Evolutionary conservation across 2,113 vertebrate species (phyloP), one percentile per base, ranked within the genome.

Genomic region (Alectura lathami): DNA sequence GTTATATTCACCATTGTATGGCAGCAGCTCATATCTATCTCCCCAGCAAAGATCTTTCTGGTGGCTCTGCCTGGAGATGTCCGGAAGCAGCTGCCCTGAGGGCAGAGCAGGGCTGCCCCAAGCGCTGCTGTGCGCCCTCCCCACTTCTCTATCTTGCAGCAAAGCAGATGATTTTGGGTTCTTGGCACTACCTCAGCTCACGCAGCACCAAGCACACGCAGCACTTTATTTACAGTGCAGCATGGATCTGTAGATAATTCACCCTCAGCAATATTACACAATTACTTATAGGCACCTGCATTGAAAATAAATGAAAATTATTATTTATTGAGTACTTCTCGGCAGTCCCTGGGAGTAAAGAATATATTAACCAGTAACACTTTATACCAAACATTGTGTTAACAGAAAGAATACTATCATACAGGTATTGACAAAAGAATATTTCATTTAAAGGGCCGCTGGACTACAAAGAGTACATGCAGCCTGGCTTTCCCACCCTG

Each of bases 281-380:
- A 84, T 91, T 91, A 79, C 70, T 81, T 96, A 92, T 34, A 84
- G 74, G 51, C 38, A 42, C 32, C 81, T 89, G 89, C 17, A n/a
- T n/a, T 86, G 72, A 84, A 96, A 96, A 72, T 13, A 92, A 95
- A 91, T 79, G 45, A 84, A 93, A 94, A 93, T 57, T 93, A 63
- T 86, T 91, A 91, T 94, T 90, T 94, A 91, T 78, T 69, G 83
- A 91, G 48, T 86, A 64, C 23, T 81, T 88, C 88, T 86, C 76
- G 82, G 86, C 30, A 79, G 77, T 63, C 17, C 9, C 20, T 18
- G 47, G 27, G 40, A 91, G 82, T 88, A 89, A 96, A 83, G 60
- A 89, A 66, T 69, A 26, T 64, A 86, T 75, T 72, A 96, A 76
- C 36, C 23, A 22, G 51, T 59, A 84, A 86, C 36, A 53, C 56